A percentile compares a stretch with the other conserved stretches of the same genome.
phyloP scores from a whole-genome alignment of 2,113 vertebrate genomes.

The Probosciger aterrimus region DNA sequence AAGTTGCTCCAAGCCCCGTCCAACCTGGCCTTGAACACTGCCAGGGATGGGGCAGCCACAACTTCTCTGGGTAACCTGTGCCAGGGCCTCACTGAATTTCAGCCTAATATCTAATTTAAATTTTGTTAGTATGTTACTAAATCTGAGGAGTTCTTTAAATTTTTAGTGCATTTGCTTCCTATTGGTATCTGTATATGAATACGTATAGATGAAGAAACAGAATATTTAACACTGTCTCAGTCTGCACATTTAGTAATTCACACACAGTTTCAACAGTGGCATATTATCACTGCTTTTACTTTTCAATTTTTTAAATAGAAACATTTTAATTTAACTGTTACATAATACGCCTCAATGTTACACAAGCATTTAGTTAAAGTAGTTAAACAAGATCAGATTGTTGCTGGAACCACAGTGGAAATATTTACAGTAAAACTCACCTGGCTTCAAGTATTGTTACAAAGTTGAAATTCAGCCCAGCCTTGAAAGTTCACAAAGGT shows the following conservation, averaged over 20 bases:
- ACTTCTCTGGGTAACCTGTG: background rate
- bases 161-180: background rate
- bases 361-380: constrained; percentile 5
- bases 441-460: constrained; percentile 32
- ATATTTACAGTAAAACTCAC: constrained; percentile 50
- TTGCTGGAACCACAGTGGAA: background rate
- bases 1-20: background rate
- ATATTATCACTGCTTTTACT: background rate
- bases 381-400: constrained; percentile 32
- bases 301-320: background rate
- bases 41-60: background rate
- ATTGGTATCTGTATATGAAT: background rate
- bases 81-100: background rate
- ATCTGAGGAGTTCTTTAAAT: background rate
- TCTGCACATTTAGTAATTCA: background rate
- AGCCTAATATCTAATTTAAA: background rate
- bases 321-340: background rate
- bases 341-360: background rate
- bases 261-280: background rate
- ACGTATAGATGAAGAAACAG: background rate
- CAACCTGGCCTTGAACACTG: background rate
- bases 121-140: background rate
- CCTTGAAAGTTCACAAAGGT: constrained; percentile 46
- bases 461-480: constrained; percentile 45
- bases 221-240: background rate